These are phyloP conservation scores for Pelochelys cantorii DNA, from an alignment of 2,797 vertebrate species.

Conservation along the genomic window DNA sequence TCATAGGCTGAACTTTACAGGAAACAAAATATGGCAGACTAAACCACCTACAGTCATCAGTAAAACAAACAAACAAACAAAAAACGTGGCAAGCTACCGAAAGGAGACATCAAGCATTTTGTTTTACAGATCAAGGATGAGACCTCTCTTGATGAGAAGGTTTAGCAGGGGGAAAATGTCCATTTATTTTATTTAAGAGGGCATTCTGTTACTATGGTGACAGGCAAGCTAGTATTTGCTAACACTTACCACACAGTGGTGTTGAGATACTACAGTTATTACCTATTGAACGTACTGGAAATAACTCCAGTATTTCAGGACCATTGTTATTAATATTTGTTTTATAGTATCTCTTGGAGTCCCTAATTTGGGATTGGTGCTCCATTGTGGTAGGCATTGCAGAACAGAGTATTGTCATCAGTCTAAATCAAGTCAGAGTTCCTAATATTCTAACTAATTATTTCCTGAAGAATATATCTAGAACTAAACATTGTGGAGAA, in stretches of 20 bases:
- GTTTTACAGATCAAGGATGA: not conserved
- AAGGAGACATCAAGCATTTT: not conserved
- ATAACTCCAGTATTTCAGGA: not conserved
- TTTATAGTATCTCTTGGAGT: not conserved
- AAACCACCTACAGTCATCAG: not conserved
- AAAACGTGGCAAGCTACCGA: not conserved
- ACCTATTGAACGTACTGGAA: not conserved
- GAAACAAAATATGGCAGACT: not conserved
- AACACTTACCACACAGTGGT: not conserved
- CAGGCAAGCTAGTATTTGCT: not conserved
- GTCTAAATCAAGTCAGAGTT: not conserved
- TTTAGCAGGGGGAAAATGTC: rapidly evolving
- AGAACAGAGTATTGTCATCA: not conserved
- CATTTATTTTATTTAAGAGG: not conserved
- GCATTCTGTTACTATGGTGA: not conserved
- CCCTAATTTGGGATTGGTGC: not conserved
- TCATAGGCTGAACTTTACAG: not conserved
- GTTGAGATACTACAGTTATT: not conserved
- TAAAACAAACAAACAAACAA: not conserved
- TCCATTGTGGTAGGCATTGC: not conserved
- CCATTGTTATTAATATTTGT: not conserved
- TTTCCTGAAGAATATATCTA: not conserved
- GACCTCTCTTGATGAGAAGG: rapidly evolving
- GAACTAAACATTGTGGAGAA: not conserved
- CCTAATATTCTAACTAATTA: not conserved